Percentiles rank a stretch among this genome's conserved stretches.
Conservation (phyloP, 53 echinoderm and acorn worm species). For the Astropecten irregularis region DNA sequence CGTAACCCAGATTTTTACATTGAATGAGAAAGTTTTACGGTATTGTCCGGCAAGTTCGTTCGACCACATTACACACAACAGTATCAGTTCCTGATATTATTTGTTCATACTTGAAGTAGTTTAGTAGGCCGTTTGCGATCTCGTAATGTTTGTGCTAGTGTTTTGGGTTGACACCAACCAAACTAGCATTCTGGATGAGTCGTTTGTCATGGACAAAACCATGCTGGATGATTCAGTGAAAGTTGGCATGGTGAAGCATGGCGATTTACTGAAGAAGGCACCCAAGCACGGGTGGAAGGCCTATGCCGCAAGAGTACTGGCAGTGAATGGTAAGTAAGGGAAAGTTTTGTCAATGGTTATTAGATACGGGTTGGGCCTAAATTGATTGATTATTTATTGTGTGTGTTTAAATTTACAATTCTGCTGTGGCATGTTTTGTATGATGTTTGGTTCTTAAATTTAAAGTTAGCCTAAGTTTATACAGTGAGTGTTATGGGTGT, state of each 20-base stretch:
- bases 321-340: slow-evolving; percentile 27
- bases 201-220: slow-evolving; percentile 5
- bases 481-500: not conserved
- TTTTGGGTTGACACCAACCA: slow-evolving; percentile 25
- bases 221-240: slow-evolving; percentile 3
- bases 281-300: slow-evolving; percentile 40
- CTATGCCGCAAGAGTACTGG: slow-evolving; percentile 14
- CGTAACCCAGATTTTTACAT: no score
- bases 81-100: not conserved
- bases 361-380: not conserved
- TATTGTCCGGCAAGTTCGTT: no score
- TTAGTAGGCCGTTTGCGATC: no score
- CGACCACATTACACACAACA: not conserved
- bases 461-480: not conserved
- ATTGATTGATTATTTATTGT: not conserved
- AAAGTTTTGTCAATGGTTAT: not conserved
- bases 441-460: not conserved
- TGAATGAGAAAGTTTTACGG: no score
- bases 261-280: not conserved
- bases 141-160: slow-evolving; percentile 12
- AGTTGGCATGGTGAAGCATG: slow-evolving; percentile 36
- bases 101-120: not conserved
- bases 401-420: no score
- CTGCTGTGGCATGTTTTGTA: not conserved
- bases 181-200: slow-evolving; percentile 14